Evolutionary conservation across 2,888 invertebrate genomes (phyloP), one percentile per base, ranked within the genome.

Genomic region (Halocaridina rubra): DNA sequence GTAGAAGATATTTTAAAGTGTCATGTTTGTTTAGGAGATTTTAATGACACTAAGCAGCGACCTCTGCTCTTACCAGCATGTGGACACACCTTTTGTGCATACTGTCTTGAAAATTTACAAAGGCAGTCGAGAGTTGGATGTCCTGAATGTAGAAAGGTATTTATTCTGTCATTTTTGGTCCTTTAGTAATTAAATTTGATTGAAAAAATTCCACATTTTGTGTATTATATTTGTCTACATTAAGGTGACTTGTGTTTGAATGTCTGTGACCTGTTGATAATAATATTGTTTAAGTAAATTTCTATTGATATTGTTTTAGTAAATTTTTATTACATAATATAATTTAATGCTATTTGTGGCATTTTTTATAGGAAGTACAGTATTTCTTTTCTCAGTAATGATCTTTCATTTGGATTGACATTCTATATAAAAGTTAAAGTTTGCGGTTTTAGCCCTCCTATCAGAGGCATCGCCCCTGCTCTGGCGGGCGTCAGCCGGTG

Each of bases 131-230:
- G 76, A 24, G 32, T 13, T 10, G 7, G 5, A 3, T 81, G 81
- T 59, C 81, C 81, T 10, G 69, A 81, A 57, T 81, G 81, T 32
- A 46, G 75, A 5, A 81, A 81, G 77, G 81, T 81, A 19, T 13
- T 13, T 8, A 29, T 27, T n/a, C 19, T 53, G 53, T 53, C 10
- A 69, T 69, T 24, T 69, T 19, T 22, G 10, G 29, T 3, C n/a
- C n/a, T n/a, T n/a, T n/a, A n/a, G n/a, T n/a, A n/a, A n/a, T n/a
- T n/a, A n/a, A n/a, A n/a, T n/a, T n/a, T n/a, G n/a, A n/a, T n/a
- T n/a, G n/a, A 13, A 29, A 7, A 24, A 69, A 0, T 3, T 29
- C 3, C 27, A 46, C 7, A 13, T 46, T 53, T 2, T 24, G 13
- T 1, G 24, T 16, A 2, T 5, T 53, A 13, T 16, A 46, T 0